Conservation (phyloP, 2,113 vertebrate species). For the Semicossyphus pulcher region DNA sequence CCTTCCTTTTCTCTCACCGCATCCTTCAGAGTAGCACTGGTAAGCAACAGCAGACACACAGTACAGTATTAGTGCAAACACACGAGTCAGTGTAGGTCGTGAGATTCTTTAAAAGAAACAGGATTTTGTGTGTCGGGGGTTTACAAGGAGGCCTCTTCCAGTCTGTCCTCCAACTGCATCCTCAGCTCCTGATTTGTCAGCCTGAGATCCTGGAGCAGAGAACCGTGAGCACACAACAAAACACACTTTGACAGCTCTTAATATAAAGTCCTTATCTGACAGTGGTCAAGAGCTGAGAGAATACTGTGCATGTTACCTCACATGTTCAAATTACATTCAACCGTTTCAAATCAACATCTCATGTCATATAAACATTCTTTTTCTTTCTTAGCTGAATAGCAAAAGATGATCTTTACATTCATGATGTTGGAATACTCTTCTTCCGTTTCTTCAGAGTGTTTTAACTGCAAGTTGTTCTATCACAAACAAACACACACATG, state of each 20-base stretch:
- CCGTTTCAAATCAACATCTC: no score
- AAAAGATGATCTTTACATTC: conserved; percentile 43
- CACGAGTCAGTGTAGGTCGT: neutral
- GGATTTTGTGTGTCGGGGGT: neutral
- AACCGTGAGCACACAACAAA: conserved; percentile 2
- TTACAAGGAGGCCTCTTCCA: conserved; percentile 62
- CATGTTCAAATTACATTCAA: neutral
- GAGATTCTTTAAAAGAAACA: neutral
- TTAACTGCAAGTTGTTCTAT: conserved; percentile 53
- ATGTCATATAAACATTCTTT: neutral
- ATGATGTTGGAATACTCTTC: conserved; percentile 63
- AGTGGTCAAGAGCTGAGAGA: neutral
- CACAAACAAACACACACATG: conserved; percentile 2
- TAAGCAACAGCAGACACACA: conserved; percentile 23
- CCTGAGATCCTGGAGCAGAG: conserved; percentile 67
- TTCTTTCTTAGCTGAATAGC: neutral
- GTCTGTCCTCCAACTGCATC: conserved; percentile 57
- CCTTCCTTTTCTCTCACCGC: conserved; percentile 22
- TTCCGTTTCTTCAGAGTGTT: conserved; percentile 33
- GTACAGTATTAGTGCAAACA: neutral
- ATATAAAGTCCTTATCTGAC: neutral
- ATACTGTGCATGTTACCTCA: neutral
- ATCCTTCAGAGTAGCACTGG: conserved; percentile 33
- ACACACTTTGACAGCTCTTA: neutral
- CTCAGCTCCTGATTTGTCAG: conserved; percentile 52